Evolutionary conservation across 1,140 invertebrate species (phyloP).

Genomic region (Drosophila orena): DNA sequence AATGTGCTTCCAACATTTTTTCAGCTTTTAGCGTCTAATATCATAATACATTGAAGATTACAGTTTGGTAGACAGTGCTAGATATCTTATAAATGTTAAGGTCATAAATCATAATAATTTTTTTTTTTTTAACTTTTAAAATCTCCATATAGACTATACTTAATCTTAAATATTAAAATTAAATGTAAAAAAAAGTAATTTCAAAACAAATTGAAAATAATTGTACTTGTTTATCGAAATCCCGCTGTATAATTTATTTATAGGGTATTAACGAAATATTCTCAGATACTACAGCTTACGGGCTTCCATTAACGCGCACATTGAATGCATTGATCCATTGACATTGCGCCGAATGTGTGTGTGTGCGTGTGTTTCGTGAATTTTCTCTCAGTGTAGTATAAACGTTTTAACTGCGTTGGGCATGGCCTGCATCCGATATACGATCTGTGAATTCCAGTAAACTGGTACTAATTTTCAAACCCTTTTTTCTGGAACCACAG

Average conservation of each 20-base stretch:
- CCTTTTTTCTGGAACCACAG: conserved; percentile 39
- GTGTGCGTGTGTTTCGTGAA: conserved; percentile 33
- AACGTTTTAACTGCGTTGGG: conserved; percentile 36
- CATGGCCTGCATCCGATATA: conserved; percentile 15
- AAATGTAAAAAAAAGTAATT: too few relatives aligned
- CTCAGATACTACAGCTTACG: neutral
- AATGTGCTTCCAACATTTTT: neutral
- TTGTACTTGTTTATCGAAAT: neutral
- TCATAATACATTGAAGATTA: too few relatives aligned
- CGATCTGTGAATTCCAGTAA: neutral
- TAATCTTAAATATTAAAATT: too few relatives aligned
- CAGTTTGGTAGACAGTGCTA: too few relatives aligned
- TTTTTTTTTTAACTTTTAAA: too few relatives aligned
- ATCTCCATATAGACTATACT: too few relatives aligned
- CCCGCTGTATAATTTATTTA: neutral
- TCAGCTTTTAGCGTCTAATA: neutral
- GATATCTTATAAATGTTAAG: too few relatives aligned
- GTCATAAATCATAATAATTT: too few relatives aligned
- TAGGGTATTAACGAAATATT: neutral
- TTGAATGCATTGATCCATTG: conserved; percentile 35
- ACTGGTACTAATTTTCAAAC: neutral
- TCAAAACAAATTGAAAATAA: too few relatives aligned
- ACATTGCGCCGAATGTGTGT: conserved; percentile 38
- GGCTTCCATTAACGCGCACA: conserved; percentile 21
- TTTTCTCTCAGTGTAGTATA: conserved; percentile 29